Evolutionary conservation across 2,888 invertebrate species (phyloP).

Genomic region (Horisme vitalbata): DNA sequence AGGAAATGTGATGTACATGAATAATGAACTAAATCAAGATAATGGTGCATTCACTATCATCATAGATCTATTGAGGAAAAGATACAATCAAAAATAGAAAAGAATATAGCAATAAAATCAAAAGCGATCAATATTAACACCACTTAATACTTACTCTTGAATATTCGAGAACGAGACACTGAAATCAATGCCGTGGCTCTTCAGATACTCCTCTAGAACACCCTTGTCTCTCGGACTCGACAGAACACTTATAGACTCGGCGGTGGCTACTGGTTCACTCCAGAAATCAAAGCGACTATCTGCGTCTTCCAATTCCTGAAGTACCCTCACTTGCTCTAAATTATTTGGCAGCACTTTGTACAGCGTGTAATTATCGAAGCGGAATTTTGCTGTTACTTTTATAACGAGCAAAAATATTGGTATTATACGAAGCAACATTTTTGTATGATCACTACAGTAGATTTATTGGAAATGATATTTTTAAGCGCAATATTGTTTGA

Average conservation of each 20-base stretch:
- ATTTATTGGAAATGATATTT: background rate
- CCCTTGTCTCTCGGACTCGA: slow-evolving; percentile 62
- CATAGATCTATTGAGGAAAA: no score
- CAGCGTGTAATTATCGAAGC: slow-evolving; percentile 70
- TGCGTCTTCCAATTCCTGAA: slow-evolving; percentile 69
- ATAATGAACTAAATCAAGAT: no score
- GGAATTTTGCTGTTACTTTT: slow-evolving; percentile 45
- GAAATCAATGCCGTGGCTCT: slow-evolving; percentile 58
- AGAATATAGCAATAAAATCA: no score
- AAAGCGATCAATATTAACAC: no score
- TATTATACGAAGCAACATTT: slow-evolving; percentile 38
- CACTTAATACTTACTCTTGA: slow-evolving; percentile 73
- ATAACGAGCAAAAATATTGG: slow-evolving; percentile 25
- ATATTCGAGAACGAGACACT: slow-evolving; percentile 70
- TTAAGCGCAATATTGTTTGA: slow-evolving; percentile 3
- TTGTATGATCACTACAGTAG: slow-evolving; percentile 14
- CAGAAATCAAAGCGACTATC: slow-evolving; percentile 71
- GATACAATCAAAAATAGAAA: no score
- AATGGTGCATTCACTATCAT: no score
- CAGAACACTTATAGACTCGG: slow-evolving; percentile 65
- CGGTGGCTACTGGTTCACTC: slow-evolving; percentile 57
- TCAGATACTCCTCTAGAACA: slow-evolving; percentile 59
- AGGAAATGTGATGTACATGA: no score
- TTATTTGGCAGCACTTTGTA: slow-evolving; percentile 80
- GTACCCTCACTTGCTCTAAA: slow-evolving; percentile 66